Evolutionary conservation across 2,888 invertebrate genomes (phyloP), one percentile per base, ranked within the genome.

Genomic region (Tryphoninae sp.): DNA sequence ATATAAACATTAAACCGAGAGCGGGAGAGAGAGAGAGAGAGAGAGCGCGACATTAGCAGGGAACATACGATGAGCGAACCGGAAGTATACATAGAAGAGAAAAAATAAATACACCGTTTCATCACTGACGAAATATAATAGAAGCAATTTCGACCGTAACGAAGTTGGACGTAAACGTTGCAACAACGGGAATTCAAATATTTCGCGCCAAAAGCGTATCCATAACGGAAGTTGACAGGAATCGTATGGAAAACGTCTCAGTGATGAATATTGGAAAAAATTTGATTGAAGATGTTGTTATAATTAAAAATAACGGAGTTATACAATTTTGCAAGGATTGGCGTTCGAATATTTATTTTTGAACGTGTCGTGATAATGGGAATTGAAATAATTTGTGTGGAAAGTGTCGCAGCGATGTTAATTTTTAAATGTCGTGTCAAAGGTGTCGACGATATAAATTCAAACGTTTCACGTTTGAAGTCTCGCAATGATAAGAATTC

Each of bases 51-150:
- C 42, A 72, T 72, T 49, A 65, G 19, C 58, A 33, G 33, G 26
- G 13, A 23, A 62, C 11, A 16, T 16, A 33, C 26, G 55, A 59
- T 65, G 42, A 45, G 51, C 51, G 69, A 69, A 8, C 55, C 19
- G 71, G 67, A 75, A 75, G 74, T 55, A 59, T 19, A 58, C 13
- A 45, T 22, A 40, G 0, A 23, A 26, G 42, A 23, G 53, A 55
- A 51, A 80, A 58, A 75, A 71, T 65, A 75, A 80, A 65, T 59
- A 1, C 22, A 69, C 55, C 22, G 58, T 58, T 59, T 68, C 51
- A 58, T 74, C 62, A 40, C 58, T 26, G 40, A 53, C 26, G 33
- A 71, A 72, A 42, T 55, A 33, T 33, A 58, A 40, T 55, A 33
- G 49, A 58, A 40, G 19, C 45, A 13, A 45, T 9, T 13, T 4